Evolutionary conservation across 2,797 vertebrate genomes (phyloP).

Genomic region (Tapirus indicus): DNA sequence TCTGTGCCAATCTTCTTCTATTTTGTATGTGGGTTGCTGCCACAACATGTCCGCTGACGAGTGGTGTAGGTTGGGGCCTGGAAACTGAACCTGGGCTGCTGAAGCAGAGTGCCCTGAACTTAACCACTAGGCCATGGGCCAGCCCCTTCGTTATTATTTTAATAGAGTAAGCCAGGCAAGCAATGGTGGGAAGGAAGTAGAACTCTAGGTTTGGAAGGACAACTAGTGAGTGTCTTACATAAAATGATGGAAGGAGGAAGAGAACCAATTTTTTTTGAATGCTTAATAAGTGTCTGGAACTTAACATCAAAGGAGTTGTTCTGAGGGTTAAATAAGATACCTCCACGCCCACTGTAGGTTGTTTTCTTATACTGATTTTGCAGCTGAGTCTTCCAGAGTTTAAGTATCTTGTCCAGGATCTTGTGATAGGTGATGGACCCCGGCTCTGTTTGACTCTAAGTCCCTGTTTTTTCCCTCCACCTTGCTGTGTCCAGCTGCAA

Average conservation of each 20-base stretch:
- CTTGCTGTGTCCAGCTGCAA: neutral
- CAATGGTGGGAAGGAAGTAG: neutral
- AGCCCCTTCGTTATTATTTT: neutral
- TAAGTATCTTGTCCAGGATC: neutral
- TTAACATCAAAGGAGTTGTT: conserved; percentile 29
- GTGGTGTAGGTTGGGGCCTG: too few relatives aligned
- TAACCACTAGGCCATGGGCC: too few relatives aligned
- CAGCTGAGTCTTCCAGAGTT: neutral
- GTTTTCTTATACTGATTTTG: neutral
- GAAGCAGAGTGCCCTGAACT: too few relatives aligned
- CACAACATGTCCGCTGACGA: too few relatives aligned
- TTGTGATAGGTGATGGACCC: fast-evolving
- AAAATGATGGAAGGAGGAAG: neutral
- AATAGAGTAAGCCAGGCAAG: neutral
- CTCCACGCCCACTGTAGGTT: neutral
- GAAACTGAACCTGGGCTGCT: too few relatives aligned
- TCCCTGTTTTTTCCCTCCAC: neutral
- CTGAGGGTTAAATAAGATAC: neutral
- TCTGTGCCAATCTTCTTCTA: too few relatives aligned
- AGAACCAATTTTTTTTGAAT: neutral
- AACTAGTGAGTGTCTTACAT: neutral
- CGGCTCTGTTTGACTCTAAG: neutral
- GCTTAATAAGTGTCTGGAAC: neutral
- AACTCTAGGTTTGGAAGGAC: neutral
- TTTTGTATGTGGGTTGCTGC: too few relatives aligned